Percentiles rank a stretch among this genome's conserved stretches.
phyloP scores from a whole-genome alignment of 2,113 vertebrate species.

The Aptenodytes patagonicus region DNA sequence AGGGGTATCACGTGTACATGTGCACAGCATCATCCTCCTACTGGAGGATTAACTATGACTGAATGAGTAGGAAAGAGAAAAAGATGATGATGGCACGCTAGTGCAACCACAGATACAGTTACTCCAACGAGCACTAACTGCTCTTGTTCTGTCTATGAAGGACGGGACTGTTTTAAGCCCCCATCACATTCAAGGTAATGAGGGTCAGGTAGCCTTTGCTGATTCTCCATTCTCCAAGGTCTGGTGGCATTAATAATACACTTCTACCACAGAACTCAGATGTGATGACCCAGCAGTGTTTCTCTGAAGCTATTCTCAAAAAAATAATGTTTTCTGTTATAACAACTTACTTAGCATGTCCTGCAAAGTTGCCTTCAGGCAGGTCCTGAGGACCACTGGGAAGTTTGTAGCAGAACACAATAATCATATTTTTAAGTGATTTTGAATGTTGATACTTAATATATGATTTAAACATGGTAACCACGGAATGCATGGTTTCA shows the following conservation, averaged over 20 bases:
- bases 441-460: not conserved
- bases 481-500: not conserved
- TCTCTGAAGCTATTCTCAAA: not conserved
- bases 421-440: not conserved
- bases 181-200: not conserved
- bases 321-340: not conserved
- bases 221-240: not conserved
- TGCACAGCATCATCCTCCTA: not conserved
- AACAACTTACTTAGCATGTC: not conserved
- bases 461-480: not conserved
- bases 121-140: not conserved
- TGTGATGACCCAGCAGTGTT: not conserved
- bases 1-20: not conserved
- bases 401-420: not conserved
- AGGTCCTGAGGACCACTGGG: not conserved
- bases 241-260: not conserved
- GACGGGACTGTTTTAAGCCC: not conserved
- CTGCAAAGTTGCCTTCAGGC: not conserved
- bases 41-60: not conserved
- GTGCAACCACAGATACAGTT: not conserved
- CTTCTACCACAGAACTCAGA: not conserved
- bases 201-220: not conserved
- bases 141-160: rapidly evolving
- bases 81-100: not conserved
- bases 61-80: not conserved